Conservation (phyloP, 35 echinoderm and acorn worm species). For the Hemicentrotus pulcherrimus region DNA sequence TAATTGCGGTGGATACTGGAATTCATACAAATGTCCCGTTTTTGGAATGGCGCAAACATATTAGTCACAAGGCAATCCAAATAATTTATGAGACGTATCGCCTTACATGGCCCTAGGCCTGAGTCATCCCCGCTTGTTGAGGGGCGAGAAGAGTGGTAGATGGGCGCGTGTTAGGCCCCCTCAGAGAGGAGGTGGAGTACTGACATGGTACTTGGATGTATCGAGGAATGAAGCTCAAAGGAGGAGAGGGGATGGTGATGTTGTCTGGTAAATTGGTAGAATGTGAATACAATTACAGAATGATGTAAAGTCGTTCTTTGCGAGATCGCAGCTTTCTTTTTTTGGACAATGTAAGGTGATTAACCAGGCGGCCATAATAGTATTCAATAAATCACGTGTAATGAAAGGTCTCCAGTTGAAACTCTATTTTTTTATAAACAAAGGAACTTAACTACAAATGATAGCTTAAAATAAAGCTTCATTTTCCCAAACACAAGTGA, state of each 20-base stretch:
- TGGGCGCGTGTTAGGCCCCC: background rate
- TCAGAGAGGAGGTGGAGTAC: background rate
- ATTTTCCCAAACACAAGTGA: background rate
- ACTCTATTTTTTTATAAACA: too few species aligned
- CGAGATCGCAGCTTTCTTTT: background rate
- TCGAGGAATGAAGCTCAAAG: background rate
- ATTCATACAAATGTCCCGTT: constrained; percentile 42
- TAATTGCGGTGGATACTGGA: constrained; percentile 35
- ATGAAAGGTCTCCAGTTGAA: too few species aligned
- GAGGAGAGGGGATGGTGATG: background rate
- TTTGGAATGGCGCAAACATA: constrained; percentile 46
- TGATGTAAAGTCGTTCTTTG: background rate
- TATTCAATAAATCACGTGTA: background rate
- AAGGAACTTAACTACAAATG: too few species aligned
- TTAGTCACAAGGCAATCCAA: constrained; percentile 41
- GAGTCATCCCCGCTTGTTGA: constrained; percentile 29
- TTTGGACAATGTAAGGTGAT: background rate
- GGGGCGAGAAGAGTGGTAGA: background rate
- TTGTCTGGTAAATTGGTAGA: background rate
- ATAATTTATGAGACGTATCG: constrained; percentile 45
- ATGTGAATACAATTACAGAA: background rate
- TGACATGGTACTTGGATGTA: background rate
- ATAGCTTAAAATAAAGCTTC: too few species aligned
- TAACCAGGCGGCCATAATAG: background rate
- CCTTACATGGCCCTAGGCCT: constrained; percentile 37